Evolutionary conservation across 2,113 vertebrate genomes (phyloP), one percentile per base, ranked within the genome.

Genomic region (Macquaria australasica): DNA sequence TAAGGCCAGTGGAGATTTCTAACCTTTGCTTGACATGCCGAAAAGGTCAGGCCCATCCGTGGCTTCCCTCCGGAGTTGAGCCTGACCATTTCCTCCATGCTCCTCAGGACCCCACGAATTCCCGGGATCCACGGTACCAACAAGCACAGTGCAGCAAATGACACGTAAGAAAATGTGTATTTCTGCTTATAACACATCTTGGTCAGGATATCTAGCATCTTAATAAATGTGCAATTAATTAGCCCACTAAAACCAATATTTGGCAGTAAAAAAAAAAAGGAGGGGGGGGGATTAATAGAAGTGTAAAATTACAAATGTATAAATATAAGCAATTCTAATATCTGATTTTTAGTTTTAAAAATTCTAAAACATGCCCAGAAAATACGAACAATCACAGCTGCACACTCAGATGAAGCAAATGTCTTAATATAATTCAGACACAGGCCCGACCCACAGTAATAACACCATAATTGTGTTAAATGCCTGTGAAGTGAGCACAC

Each of bases 1-100:
- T 94, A 95, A 95, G 94, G 95, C 94, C 95, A 96, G 91, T 93
- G 89, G 94, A 96, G 94, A 96, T 95, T 96, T 95, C 94, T 96
- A 95, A 96, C 95, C 96, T 96, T 96, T 96, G 95, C 89, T 87
- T 96, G 96, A 95, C 95, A 94, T 91, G 79, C 79, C 21, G 90
- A 93, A 96, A 96, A 96, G 95, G 95, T 96, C 95, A 95, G 87
- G 89, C 88, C 90, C 90, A 94, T 94, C 92, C 62, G 28, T 69
- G 89, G 91, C 83, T 72, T 91, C 89, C 88, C 89, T 82, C 86
- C 28, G 88, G 90, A 95, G 91, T 87, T 83, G 82, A 85, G 64
- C 63, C 86, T 67, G 87, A 93, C 87, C 92, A 89, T 91, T 92
- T 88, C 80, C 88, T 89, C 62, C 83, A 81, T 45, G 75, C 72